Conservation (phyloP, 2,113 vertebrate species). For the Eupsittula cactorum region DNA sequence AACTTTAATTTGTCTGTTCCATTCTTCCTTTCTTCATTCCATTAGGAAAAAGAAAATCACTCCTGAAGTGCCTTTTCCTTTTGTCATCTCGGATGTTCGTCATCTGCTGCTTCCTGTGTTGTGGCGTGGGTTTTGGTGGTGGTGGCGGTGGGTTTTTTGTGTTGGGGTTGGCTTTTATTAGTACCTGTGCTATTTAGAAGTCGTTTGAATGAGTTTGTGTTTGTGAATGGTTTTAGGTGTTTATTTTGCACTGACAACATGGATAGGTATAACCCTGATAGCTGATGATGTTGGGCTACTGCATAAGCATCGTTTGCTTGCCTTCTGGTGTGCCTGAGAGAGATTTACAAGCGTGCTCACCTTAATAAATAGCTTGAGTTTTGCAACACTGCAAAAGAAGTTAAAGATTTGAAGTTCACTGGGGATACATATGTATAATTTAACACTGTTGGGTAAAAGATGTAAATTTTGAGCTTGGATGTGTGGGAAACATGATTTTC, state of each 20-base stretch:
- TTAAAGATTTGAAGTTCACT: not conserved
- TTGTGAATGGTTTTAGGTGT: not conserved
- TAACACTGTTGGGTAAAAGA: not conserved
- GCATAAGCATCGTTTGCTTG: not conserved
- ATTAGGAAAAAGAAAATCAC: not conserved
- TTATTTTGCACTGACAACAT: not conserved
- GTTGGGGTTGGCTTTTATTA: not conserved
- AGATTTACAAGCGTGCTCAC: not conserved
- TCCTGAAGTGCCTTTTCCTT: not conserved
- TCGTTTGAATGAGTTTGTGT: not conserved
- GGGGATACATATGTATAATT: not conserved
- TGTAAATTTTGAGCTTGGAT: not conserved
- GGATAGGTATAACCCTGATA: not conserved
- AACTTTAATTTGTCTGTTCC: not conserved
- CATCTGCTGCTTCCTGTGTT: not conserved
- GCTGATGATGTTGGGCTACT: not conserved
- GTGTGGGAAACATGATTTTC: not conserved
- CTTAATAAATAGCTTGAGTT: not conserved
- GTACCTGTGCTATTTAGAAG: not conserved
- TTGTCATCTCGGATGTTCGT: not conserved
- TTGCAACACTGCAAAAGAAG: not conserved
- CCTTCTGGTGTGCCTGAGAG: not conserved
- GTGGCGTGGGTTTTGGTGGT: not conserved
- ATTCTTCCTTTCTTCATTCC: not conserved
- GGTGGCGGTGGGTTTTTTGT: not conserved